Percentiles rank a stretch among this genome's conserved stretches.
Conservation (phyloP, 2,797 vertebrate species). For the Lindbergichthys nudifrons region DNA sequence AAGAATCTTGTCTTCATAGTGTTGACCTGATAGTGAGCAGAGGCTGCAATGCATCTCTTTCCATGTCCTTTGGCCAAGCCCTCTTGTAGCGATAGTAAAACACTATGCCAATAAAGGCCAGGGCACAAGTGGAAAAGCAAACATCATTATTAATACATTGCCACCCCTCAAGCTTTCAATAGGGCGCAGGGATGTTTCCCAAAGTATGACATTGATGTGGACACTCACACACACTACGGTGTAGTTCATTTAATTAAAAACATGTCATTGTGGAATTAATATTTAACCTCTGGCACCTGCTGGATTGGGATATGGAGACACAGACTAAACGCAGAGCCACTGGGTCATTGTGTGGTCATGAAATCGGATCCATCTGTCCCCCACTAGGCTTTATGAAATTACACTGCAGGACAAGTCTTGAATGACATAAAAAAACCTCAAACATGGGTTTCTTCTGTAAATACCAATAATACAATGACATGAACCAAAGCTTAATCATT, state of each 20-base stretch:
- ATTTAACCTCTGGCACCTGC: constrained; percentile 86
- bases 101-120: constrained; percentile 71
- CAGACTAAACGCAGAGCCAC: constrained; percentile 63
- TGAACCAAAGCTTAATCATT: neutral
- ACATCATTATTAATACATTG: constrained; percentile 86
- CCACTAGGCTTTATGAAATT: constrained; percentile 66
- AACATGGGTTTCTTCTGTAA: constrained; percentile 35
- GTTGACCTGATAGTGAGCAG: constrained; percentile 46
- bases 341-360: constrained; percentile 81
- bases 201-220: constrained; percentile 81
- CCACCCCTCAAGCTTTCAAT: constrained; percentile 75
- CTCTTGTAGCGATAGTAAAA: constrained; percentile 79
- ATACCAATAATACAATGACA: constrained; percentile 18
- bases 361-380: constrained; percentile 77
- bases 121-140: constrained; percentile 82
- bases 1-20: constrained; percentile 44
- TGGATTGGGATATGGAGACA: constrained; percentile 68
- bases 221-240: constrained; percentile 71
- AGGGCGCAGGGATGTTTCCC: constrained; percentile 75
- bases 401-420: constrained; percentile 40
- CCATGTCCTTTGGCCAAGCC: constrained; percentile 66
- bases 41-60: constrained; percentile 60
- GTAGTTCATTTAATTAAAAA: constrained; percentile 84
- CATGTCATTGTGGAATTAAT: constrained; percentile 85
- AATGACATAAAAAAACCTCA: constrained; percentile 18